Conservation (phyloP, 2,888 invertebrate genomes). For the Pardosa pseudoannulata region DNA sequence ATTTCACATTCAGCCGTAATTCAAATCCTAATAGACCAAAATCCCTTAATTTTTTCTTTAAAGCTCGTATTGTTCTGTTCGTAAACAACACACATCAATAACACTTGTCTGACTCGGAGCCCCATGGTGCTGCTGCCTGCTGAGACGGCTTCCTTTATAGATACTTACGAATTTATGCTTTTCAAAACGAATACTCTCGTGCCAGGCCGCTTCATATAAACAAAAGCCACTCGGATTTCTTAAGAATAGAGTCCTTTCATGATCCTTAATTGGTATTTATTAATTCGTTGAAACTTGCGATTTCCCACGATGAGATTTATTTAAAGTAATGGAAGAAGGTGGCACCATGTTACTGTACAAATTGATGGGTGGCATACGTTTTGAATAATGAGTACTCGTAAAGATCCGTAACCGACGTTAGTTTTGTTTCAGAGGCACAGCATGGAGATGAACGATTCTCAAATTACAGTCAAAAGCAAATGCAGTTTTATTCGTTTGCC, state of each 20-base stretch:
- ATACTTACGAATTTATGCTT: conserved; percentile 12
- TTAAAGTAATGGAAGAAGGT: neutral
- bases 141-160: conserved; percentile 54
- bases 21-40: neutral
- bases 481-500: too few relatives aligned
- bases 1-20: too few relatives aligned
- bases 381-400: neutral
- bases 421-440: neutral
- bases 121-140: conserved; percentile 24
- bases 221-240: neutral
- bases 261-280: neutral
- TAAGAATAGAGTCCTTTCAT: conserved; percentile 44
- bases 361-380: conserved; percentile 3
- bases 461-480: too few relatives aligned
- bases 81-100: conserved; percentile 13
- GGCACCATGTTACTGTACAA: neutral
- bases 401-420: neutral
- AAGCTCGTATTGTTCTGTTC: neutral
- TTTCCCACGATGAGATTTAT: conserved; percentile 32
- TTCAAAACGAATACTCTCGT: conserved; percentile 8
- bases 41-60: neutral
- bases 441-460: too few relatives aligned
- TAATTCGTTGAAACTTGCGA: conserved; percentile 5
- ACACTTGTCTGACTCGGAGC: neutral
- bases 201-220: neutral